Percentiles rank a stretch among this genome's conserved stretches.
Conservation (phyloP, 2,888 invertebrate species). For the Drosophila meridiana region DNA sequence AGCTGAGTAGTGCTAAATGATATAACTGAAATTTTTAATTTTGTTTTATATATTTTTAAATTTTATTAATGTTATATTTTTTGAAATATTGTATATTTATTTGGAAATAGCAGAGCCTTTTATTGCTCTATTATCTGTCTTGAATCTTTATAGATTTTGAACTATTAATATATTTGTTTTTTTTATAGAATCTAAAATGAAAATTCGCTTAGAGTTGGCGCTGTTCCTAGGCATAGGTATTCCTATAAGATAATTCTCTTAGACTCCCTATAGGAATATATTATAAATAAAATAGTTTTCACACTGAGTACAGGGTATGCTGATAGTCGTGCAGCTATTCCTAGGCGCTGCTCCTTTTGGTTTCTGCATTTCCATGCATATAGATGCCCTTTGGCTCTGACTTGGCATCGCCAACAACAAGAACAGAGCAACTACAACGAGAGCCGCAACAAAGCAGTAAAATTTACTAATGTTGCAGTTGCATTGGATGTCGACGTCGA, state of each 20-base stretch:
- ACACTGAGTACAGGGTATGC: conserved; percentile 6
- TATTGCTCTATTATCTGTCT: no score
- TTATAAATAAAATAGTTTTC: no score
- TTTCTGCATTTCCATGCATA: conserved; percentile 35
- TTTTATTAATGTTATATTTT: no score
- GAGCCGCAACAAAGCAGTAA: conserved; percentile 56
- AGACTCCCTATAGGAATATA: neutral
- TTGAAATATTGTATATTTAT: no score
- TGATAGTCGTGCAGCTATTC: neutral
- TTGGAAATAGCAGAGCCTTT: no score
- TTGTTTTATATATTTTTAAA: neutral
- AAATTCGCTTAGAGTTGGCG: no score
- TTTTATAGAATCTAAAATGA: no score
- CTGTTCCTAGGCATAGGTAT: no score
- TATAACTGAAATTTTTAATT: no score
- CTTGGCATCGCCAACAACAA: conserved; percentile 24
- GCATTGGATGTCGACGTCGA: conserved; percentile 26
- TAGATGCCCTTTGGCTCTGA: conserved; percentile 54
- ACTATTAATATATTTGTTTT: no score
- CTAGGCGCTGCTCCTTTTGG: conserved; percentile 6
- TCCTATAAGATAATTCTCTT: neutral
- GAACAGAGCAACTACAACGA: conserved; percentile 29
- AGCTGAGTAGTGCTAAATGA: neutral
- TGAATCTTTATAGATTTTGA: no score
- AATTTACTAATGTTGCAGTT: conserved; percentile 66